Conservation (phyloP, 2,888 invertebrate genomes). For the Eretmocerus hayati region DNA sequence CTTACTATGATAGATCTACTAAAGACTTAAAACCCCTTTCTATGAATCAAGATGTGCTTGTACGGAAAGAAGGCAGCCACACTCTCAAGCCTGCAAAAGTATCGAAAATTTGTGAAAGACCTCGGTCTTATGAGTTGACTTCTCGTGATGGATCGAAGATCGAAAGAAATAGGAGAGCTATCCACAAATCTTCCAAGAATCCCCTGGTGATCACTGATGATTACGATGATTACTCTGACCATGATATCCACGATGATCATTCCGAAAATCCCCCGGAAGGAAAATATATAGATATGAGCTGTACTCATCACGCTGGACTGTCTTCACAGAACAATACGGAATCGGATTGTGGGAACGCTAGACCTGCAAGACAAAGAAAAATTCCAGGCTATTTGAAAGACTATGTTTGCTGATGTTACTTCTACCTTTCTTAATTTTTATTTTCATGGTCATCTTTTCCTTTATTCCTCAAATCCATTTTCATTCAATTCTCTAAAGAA, state of each 20-base stretch:
- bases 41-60: constrained; percentile 16
- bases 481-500: too few relatives aligned
- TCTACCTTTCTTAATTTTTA: too few relatives aligned
- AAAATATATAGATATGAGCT: neutral
- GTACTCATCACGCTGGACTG: too few relatives aligned
- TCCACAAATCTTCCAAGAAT: too few relatives aligned
- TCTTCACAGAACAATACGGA: too few relatives aligned
- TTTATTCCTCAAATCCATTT: too few relatives aligned
- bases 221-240: neutral
- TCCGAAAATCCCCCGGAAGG: constrained; percentile 4
- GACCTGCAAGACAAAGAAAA: neutral
- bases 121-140: constrained; percentile 11
- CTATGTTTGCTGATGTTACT: constrained; percentile 7
- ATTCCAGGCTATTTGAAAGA: constrained; percentile 3
- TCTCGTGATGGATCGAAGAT: too few relatives aligned
- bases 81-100: constrained; percentile 12
- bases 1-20: constrained; percentile 10
- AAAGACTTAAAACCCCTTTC: too few relatives aligned
- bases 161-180: too few relatives aligned
- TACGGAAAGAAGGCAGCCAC: constrained; percentile 10
- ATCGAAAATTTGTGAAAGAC: constrained; percentile 5
- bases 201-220: too few relatives aligned
- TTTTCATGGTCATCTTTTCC: too few relatives aligned
- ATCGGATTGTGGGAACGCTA: constrained; percentile 1
- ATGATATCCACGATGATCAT: too few relatives aligned